Evolutionary conservation across 2,113 vertebrate species (phyloP).

Genomic region (Hippopotamus amphibius): DNA sequence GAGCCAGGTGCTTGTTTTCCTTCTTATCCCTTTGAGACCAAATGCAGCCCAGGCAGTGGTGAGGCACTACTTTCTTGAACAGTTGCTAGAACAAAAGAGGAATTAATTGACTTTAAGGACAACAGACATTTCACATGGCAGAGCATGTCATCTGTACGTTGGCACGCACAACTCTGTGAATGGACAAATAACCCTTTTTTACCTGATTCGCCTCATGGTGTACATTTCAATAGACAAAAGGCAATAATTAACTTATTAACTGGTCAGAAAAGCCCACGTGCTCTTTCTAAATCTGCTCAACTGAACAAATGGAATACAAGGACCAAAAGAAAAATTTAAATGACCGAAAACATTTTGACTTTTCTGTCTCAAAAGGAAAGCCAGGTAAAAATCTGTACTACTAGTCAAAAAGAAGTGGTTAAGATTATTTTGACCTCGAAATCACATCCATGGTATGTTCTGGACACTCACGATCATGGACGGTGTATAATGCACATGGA

Average conservation of each 20-base stretch:
- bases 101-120: not conserved
- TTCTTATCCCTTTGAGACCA: slow-evolving; percentile 97
- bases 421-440: not conserved
- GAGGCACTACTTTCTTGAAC: slow-evolving; percentile 96
- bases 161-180: not conserved
- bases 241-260: slow-evolving; percentile 25
- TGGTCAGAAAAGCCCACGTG: not conserved
- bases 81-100: slow-evolving; percentile 89
- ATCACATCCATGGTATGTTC: not conserved
- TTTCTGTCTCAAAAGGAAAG: not conserved
- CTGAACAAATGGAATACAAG: not conserved
- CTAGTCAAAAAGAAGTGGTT: not conserved
- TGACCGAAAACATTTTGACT: not conserved
- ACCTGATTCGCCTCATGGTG: not conserved
- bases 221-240: not conserved
- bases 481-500: not conserved
- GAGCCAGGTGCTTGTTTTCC: slow-evolving; percentile 93
- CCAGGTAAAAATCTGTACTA: not conserved
- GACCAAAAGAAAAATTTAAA: slow-evolving; percentile 30
- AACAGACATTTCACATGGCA: not conserved
- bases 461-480: not conserved
- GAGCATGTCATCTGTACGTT: not conserved
- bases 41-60: slow-evolving; percentile 96
- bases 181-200: not conserved
- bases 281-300: slow-evolving; percentile 55